A percentile compares a stretch with the other conserved stretches of the same genome.
Conservation (phyloP, 2,113 vertebrate species). For the Anas platyrhynchos region DNA sequence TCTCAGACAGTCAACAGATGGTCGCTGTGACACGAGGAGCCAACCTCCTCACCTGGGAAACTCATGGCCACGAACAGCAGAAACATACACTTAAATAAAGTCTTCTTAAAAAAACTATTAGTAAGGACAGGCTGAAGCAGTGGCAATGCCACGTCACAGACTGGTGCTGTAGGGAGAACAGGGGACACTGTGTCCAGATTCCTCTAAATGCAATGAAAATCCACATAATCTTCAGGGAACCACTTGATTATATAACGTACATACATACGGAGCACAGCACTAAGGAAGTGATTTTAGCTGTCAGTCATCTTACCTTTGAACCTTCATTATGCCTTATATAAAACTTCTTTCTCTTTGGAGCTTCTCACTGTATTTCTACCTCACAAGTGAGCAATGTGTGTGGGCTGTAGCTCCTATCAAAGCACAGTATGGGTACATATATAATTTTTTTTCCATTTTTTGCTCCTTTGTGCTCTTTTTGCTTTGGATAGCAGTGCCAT, state of each 20-base stretch:
- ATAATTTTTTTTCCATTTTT: neutral
- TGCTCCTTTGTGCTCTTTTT: neutral
- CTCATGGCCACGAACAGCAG: neutral
- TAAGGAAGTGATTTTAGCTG: neutral
- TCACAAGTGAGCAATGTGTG: neutral
- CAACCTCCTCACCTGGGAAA: slow-evolving; percentile 11
- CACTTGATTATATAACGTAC: neutral
- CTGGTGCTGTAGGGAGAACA: neutral
- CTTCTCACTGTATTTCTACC: neutral
- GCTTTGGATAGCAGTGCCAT: neutral
- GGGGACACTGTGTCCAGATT: neutral
- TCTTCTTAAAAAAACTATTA: neutral
- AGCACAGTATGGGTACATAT: neutral
- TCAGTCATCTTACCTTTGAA: neutral
- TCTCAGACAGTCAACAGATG: slow-evolving; percentile 39
- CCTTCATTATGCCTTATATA: neutral
- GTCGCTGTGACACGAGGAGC: neutral
- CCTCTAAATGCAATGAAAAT: neutral
- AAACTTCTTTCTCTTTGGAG: neutral
- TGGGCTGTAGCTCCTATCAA: neutral
- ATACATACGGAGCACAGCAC: neutral
- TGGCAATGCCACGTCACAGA: neutral
- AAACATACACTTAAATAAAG: neutral
- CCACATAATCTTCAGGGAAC: neutral
- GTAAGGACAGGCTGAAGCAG: neutral